Evolutionary conservation across 2,113 vertebrate species (phyloP), one percentile per base, ranked within the genome.

Genomic region (Chamaea fasciata): DNA sequence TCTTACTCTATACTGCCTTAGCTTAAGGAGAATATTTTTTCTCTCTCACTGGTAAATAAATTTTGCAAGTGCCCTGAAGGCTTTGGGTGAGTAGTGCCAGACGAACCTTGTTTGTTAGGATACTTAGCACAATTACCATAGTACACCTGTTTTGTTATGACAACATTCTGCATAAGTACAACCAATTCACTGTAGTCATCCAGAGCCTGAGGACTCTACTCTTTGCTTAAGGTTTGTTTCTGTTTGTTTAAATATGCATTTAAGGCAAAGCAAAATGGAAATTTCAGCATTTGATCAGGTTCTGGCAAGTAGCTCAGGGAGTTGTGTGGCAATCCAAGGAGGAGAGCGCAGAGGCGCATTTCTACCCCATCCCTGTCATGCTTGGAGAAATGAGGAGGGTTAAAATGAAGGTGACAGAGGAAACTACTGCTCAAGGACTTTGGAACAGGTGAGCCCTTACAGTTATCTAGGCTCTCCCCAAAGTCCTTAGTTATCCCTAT

Each of bases 131-230:
- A 70, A 91, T 88, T 86, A 91, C 59, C 27, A 63, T 74, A 23
- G 52, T 90, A 57, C 87, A 93, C 79, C 64, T 94, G 88, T 78
- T 96, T 88, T 83, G 52, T 94, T 93, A 67, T 90, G 81, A 81
- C 92, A 89, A 55, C 39, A 39, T 77, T 83, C 92, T 65, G 59
- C 59, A 15, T 27, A 59, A 2, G 8, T 77, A 68, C 68, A 59
- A 35, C 78, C 64, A 90, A 70, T 83, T 44, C 78, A 44, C 55
- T 18, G 10, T 23, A 83, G 84, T 63, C 39, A 74, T 42, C 44
- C 56, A 68, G 60, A 92, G 67, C 59, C 87, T 33, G 35, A 95
- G 55, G 75, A 94, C 33, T 91, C 69, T 26, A 33, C 50, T 81
- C 85, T 63, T 76, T 74, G 55, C 68, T 77, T 77, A 22, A 75